Percentiles rank a stretch among this genome's conserved stretches.
phyloP scores from a whole-genome alignment of 2,113 vertebrate species.

The Australoheros scitulus region DNA sequence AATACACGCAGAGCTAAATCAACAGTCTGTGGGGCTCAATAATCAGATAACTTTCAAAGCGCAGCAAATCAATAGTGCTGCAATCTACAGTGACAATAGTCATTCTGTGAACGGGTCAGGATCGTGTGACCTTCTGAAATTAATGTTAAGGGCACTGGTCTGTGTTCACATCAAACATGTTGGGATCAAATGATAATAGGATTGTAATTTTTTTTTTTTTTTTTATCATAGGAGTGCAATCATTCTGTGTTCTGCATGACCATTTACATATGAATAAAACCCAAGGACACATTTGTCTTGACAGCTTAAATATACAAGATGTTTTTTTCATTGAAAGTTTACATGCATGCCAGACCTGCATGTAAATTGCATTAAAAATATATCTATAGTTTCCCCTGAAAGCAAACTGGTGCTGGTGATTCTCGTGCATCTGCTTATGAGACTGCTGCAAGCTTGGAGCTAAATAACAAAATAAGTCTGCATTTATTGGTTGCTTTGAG shows the following conservation, averaged over 20 bases:
- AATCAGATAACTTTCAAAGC: slow-evolving; percentile 71
- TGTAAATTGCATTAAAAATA: background rate
- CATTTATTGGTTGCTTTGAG: background rate
- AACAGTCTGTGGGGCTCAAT: slow-evolving; percentile 69
- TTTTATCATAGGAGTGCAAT: slow-evolving; percentile 38
- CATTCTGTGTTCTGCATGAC: slow-evolving; percentile 47
- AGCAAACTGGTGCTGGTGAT: background rate
- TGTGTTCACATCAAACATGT: slow-evolving; percentile 53
- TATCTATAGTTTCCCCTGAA: background rate
- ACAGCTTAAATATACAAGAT: background rate
- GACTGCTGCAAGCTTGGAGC: slow-evolving; percentile 2
- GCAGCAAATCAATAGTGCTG: slow-evolving; percentile 71
- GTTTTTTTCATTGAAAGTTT: background rate
- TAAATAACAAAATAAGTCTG: background rate
- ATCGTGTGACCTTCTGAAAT: slow-evolving; percentile 61
- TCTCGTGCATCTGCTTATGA: background rate
- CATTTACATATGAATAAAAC: slow-evolving; percentile 24
- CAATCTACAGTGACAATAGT: slow-evolving; percentile 70
- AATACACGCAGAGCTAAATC: slow-evolving; percentile 61
- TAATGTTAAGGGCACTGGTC: slow-evolving; percentile 44
- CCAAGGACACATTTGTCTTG: slow-evolving; percentile 27
- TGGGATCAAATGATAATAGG: slow-evolving; percentile 46
- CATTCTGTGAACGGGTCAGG: slow-evolving; percentile 46
- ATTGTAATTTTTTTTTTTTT: slow-evolving; percentile 18
- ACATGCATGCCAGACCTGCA: background rate